Percentiles rank a stretch among this genome's conserved stretches.
Conservation (phyloP, 2,888 invertebrate genomes). For the Morpho achilles region DNA sequence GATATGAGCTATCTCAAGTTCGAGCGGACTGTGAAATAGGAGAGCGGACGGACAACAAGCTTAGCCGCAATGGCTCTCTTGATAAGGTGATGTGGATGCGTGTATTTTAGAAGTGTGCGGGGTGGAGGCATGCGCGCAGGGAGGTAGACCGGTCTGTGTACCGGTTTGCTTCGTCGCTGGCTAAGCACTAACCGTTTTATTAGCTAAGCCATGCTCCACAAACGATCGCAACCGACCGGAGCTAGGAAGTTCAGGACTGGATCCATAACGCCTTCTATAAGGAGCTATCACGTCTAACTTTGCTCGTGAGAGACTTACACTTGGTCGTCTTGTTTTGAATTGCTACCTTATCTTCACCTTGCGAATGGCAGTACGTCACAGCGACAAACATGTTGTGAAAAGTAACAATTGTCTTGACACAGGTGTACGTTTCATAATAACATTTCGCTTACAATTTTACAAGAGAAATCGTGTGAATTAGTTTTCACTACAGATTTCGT, state of each 20-base stretch:
- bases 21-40: slow-evolving; percentile 59
- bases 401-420: slow-evolving; percentile 63
- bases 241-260: slow-evolving; percentile 41
- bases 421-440: slow-evolving; percentile 54
- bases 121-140: slow-evolving; percentile 48
- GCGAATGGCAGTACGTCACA: slow-evolving; percentile 22
- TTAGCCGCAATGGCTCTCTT: slow-evolving; percentile 59
- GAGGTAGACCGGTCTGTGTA: slow-evolving; percentile 63
- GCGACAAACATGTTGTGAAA: slow-evolving; percentile 33
- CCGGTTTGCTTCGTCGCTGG: slow-evolving; percentile 69
- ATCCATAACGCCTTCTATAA: slow-evolving; percentile 35
- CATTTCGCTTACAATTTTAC: slow-evolving; percentile 35
- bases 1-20: slow-evolving; percentile 52
- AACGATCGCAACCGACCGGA: slow-evolving; percentile 55
- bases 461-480: slow-evolving; percentile 13
- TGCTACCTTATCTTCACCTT: slow-evolving; percentile 8
- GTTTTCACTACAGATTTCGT: slow-evolving; percentile 4
- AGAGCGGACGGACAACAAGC: slow-evolving; percentile 61
- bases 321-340: neutral
- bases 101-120: slow-evolving; percentile 64
- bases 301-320: slow-evolving; percentile 7
- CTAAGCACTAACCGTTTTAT: slow-evolving; percentile 75
- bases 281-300: slow-evolving; percentile 31
- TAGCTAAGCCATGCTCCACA: slow-evolving; percentile 72
- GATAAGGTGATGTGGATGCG: slow-evolving; percentile 71